Percentiles rank a stretch among this genome's conserved stretches.
phyloP scores from a whole-genome alignment of 2,113 vertebrate species.

The Hemibagrus wyckioides region DNA sequence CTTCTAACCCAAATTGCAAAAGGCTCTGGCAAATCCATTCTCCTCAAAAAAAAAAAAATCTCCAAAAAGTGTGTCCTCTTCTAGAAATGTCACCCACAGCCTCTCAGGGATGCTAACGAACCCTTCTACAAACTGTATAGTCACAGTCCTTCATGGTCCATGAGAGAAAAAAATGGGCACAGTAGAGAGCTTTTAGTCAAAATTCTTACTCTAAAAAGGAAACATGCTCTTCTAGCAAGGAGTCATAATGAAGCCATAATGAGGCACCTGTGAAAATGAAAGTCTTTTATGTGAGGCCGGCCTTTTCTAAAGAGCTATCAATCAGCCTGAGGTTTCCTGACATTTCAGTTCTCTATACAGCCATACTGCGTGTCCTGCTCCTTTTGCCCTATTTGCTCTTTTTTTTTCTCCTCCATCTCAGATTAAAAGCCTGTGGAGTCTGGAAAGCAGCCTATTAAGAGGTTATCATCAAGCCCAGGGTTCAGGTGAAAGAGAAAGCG shows the following conservation, averaged over 20 bases:
- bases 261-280: slow-evolving; percentile 40
- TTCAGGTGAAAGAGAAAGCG: slow-evolving; percentile 26
- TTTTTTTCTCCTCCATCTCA: slow-evolving; percentile 19
- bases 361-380: slow-evolving; percentile 30
- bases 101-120: slow-evolving; percentile 51
- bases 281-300: slow-evolving; percentile 46
- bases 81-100: slow-evolving; percentile 58
- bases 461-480: slow-evolving; percentile 26
- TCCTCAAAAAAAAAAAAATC: slow-evolving; percentile 37
- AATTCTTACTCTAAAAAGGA: slow-evolving; percentile 39
- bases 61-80: slow-evolving; percentile 35
- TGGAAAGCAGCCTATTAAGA: slow-evolving; percentile 42
- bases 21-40: slow-evolving; percentile 48
- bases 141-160: slow-evolving; percentile 49
- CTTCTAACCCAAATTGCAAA: neutral
- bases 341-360: slow-evolving; percentile 41
- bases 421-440: slow-evolving; percentile 44
- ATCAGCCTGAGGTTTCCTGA: slow-evolving; percentile 48
- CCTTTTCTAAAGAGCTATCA: slow-evolving; percentile 48
- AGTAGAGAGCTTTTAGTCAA: slow-evolving; percentile 46
- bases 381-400: slow-evolving; percentile 46
- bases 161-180: slow-evolving; percentile 35
- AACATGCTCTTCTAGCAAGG: slow-evolving; percentile 42
- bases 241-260: slow-evolving; percentile 48
- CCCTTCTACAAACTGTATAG: slow-evolving; percentile 49